Percentiles rank a stretch among this genome's conserved stretches.
These are phyloP conservation scores for Ciconia maguari DNA, from an alignment of 2,113 vertebrate genomes.

Conservation along the genomic window DNA sequence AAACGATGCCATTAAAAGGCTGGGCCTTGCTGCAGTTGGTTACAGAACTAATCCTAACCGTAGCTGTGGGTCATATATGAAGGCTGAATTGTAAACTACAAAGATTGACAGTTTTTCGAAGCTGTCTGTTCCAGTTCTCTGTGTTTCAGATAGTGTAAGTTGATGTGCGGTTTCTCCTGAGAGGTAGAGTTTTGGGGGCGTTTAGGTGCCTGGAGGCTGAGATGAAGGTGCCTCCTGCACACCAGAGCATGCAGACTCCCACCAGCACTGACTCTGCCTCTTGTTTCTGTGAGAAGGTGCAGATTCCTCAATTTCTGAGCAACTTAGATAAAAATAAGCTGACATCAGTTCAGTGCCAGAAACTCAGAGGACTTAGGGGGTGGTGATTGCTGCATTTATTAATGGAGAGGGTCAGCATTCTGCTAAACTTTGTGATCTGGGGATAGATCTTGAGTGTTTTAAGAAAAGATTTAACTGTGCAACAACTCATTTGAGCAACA, in stretches of 20 bases:
- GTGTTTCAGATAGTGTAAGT: neutral
- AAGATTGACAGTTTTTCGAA: neutral
- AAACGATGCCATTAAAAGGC: neutral
- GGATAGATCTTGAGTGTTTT: neutral
- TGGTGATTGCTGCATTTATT: neutral
- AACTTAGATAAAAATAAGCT: constrained; percentile 7
- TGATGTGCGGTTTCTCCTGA: neutral
- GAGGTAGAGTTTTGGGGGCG: neutral
- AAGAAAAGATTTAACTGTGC: neutral
- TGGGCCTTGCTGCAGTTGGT: neutral
- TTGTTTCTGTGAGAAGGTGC: neutral
- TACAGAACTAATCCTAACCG: neutral
- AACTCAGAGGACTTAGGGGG: neutral
- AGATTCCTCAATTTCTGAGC: neutral
- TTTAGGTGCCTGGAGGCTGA: neutral
- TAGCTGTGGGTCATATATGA: neutral
- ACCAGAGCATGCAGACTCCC: neutral
- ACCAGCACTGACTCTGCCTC: neutral
- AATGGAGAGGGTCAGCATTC: neutral
- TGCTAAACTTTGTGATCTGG: neutral
- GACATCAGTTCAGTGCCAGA: neutral
- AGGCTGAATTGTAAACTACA: neutral
- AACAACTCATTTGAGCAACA: neutral
- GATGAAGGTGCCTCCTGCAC: neutral
- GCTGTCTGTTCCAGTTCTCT: neutral